phyloP scores from a whole-genome alignment of 2,113 vertebrate species.

The Oophaga pumilio region DNA sequence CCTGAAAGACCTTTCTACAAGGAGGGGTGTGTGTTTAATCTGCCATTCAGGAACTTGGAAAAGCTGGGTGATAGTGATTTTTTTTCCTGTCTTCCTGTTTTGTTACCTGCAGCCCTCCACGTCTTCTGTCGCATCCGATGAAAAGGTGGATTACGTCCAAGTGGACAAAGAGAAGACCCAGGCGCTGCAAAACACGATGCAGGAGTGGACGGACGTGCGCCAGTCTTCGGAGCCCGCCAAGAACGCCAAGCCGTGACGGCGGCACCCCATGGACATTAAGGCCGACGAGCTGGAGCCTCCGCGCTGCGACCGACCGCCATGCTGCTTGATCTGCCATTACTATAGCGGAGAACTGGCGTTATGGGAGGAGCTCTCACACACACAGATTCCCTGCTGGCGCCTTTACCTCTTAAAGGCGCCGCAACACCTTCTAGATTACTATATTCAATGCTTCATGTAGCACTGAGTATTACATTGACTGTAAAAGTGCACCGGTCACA shows the following conservation, averaged over 20 bases:
- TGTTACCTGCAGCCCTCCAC: constrained; percentile 84
- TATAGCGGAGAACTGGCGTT: background rate
- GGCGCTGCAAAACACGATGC: constrained; percentile 96
- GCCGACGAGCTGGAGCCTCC: rapidly evolving
- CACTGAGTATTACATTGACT: background rate
- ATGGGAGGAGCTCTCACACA: background rate
- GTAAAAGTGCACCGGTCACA: background rate
- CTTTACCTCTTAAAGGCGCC: background rate
- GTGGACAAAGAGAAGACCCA: constrained; percentile 98
- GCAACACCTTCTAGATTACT: background rate
- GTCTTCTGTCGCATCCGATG: constrained; percentile 90
- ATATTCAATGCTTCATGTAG: background rate
- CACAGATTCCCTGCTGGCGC: background rate
- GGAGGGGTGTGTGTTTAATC: too few relatives aligned
- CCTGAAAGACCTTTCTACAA: too few relatives aligned
- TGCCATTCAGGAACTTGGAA: background rate
- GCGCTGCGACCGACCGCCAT: background rate
- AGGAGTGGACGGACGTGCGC: constrained; percentile 97
- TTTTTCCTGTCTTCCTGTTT: background rate
- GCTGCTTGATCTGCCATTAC: constrained; percentile 23
- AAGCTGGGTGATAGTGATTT: background rate
- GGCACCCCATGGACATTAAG: background rate
- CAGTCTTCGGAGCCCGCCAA: constrained; percentile 91
- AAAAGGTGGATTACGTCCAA: constrained; percentile 98
- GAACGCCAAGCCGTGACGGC: constrained; percentile 76